A percentile compares a stretch with the other conserved stretches of the same genome.
Evolutionary conservation across 2,797 vertebrate genomes (phyloP).

Genomic region (Mustela erminea): DNA sequence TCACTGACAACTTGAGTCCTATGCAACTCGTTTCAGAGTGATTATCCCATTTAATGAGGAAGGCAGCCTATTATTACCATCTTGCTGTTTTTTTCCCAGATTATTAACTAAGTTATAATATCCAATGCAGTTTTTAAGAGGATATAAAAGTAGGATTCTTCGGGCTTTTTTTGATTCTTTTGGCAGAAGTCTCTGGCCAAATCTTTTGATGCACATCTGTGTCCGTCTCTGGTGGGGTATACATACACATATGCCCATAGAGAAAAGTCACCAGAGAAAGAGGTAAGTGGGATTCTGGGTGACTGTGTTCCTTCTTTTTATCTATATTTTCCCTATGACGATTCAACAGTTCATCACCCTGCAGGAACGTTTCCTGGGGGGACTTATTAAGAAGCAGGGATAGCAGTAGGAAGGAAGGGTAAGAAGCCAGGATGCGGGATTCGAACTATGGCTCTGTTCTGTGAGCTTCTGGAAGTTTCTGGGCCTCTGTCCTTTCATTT

Average conservation of each 20-base stretch:
- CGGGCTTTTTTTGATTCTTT: not conserved
- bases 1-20: not conserved
- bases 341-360: not conserved
- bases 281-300: not conserved
- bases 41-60: not conserved
- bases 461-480: not conserved
- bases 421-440: not conserved
- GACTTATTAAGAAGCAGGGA: not conserved
- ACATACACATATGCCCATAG: accelerated
- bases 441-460: not conserved
- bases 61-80: not conserved
- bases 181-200: not conserved
- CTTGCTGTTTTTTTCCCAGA: not conserved
- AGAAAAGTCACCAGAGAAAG: not conserved
- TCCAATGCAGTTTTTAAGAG: not conserved
- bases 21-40: not conserved
- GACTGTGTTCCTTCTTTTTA: not conserved
- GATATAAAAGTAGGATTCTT: not conserved
- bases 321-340: not conserved
- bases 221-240: not conserved
- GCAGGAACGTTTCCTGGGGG: not conserved
- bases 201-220: not conserved
- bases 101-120: not conserved
- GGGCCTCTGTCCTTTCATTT: not conserved
- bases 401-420: no score